Percentiles rank a stretch among this genome's conserved stretches.
These are phyloP conservation scores for Stigmatopora argus DNA, from an alignment of 2,113 vertebrate genomes.

Conservation along the genomic window DNA sequence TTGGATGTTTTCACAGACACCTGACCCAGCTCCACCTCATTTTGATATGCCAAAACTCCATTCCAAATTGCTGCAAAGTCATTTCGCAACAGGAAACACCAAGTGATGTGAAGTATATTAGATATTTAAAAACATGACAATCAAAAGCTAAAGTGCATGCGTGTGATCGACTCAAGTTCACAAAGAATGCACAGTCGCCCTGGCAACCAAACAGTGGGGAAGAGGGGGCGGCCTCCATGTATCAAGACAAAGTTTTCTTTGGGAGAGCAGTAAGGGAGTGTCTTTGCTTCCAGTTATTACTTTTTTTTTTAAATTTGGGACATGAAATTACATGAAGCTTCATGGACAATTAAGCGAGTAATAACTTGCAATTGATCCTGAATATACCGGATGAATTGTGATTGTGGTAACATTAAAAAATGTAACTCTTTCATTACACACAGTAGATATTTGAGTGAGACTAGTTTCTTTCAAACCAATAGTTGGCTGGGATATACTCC, in stretches of 20 bases:
- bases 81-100: background rate
- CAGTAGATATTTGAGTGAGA: conserved; percentile 5
- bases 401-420: background rate
- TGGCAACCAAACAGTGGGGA: conserved; percentile 50
- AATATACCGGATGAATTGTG: background rate
- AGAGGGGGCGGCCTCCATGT: conserved; percentile 29
- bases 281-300: conserved; percentile 26
- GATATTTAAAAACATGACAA: background rate
- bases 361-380: conserved; percentile 14
- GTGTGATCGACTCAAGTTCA: conserved; percentile 63
- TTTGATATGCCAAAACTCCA: conserved; percentile 34
- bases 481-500: too few relatives aligned
- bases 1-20: conserved; percentile 47
- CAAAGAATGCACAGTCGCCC: conserved; percentile 51
- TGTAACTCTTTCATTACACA: background rate
- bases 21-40: conserved; percentile 37
- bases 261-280: conserved; percentile 34
- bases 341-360: conserved; percentile 7
- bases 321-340: conserved; percentile 26
- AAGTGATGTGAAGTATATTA: background rate
- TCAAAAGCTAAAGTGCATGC: conserved; percentile 44
- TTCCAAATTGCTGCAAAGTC: background rate
- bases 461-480: background rate
- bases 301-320: conserved; percentile 10
- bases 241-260: conserved; percentile 47